Evolutionary conservation across 2,797 vertebrate species (phyloP).

Genomic region (Acrocephalus scirpaceus): DNA sequence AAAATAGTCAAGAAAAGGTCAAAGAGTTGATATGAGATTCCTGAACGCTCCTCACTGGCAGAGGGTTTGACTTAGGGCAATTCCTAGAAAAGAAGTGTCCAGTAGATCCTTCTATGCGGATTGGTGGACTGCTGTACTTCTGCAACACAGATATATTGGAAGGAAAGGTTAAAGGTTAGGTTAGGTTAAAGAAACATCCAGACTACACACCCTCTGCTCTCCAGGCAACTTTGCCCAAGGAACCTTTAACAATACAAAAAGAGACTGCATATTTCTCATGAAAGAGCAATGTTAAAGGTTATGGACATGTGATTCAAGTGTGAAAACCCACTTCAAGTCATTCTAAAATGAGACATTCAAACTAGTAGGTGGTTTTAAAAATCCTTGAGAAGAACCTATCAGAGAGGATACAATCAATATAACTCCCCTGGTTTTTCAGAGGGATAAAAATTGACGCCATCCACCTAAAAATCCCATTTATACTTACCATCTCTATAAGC

Average conservation of each 20-base stretch:
- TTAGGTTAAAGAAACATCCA: background rate
- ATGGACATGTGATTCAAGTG: background rate
- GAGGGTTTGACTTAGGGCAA: background rate
- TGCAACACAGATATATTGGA: background rate
- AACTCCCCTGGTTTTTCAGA: background rate
- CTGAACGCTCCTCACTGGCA: fast-evolving
- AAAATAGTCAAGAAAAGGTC: background rate
- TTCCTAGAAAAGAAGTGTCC: background rate
- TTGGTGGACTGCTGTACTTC: background rate
- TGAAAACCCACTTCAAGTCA: background rate
- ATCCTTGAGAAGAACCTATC: background rate
- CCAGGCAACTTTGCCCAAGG: background rate
- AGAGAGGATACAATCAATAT: background rate
- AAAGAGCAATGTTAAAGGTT: background rate
- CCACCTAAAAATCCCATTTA: background rate
- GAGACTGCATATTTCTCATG: background rate
- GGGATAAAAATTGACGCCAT: background rate
- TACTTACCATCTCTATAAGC: background rate
- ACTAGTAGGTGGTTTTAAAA: background rate
- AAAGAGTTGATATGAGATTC: background rate
- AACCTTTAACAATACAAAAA: background rate
- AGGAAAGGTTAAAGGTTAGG: background rate
- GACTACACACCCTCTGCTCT: background rate
- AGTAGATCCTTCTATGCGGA: background rate
- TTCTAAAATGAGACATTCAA: background rate